Evolutionary conservation across 2,888 invertebrate species (phyloP), one percentile per base, ranked within the genome.

Genomic region (Amiota minor): DNA sequence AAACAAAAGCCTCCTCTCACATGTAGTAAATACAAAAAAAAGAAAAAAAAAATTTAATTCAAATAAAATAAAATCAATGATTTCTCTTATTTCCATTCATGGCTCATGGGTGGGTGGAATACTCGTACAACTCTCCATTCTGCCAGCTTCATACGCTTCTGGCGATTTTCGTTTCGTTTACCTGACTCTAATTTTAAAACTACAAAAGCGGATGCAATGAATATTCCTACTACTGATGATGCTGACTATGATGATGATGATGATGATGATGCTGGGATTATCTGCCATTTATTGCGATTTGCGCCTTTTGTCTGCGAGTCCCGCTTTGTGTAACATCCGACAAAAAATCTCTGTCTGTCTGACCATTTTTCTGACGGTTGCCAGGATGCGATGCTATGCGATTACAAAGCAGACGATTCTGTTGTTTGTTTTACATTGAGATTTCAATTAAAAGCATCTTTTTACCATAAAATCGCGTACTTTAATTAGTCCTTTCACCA

Each of bases 221-320:
- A 35, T 35, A 35, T 6, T 35, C 35, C 35, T 35, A 35, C 35
- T 35, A 35, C 35, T 35, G 35, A 35, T 35, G 23, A 23, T 23
- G 23, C 2, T 23, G 23, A 1, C 3, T 1, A 3, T 20, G 56
- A 82, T 77, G 75, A 77, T 83, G 78, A 75, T 76, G 76, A 81
- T 75, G 75, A 78, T 79, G 77, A 77, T 80, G 77, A 80, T 81
- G 74, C 75, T 75, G 64, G 83, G 81, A 84, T 84, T 83, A 84
- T 83, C 84, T 81, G 77, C 81, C 80, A 78, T 83, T 83, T 83
- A 84, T 83, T 84, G 83, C 76, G 83, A 83, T 83, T 82, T 84
- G 45, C 70, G 55, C 16, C 72, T 68, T 59, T 72, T 72, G 72
- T 69, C 61, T 16, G 65, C 11, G 18, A 47, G 16, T 49, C 59